Base-by-base conservation (phyloP, 2,888 invertebrate genomes). In the Amphipoea oculea region DNA sequence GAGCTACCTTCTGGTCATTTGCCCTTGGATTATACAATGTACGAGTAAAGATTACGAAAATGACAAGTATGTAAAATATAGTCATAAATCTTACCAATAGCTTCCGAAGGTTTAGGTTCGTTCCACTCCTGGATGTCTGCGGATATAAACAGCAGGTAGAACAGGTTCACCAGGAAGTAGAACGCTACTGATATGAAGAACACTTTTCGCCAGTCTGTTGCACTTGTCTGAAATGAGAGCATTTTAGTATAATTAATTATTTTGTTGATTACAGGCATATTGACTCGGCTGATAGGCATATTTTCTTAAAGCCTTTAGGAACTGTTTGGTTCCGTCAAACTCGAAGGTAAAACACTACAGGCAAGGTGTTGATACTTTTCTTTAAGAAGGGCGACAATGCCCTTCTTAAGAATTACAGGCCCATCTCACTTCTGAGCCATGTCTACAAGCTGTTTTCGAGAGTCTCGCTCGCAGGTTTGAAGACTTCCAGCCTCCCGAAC, bases 81-180 rank as follows among this genome's bases (percentile, higher is more conserved):
- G 6, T 48, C 54, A 12, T 3, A 63, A 12, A 66, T 65, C 91
- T 91, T 84, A 95, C 96, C 96, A 69, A 93, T 82, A 6, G 89
- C 89, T 42, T 88, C 87, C 0, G 85, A 88, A 14, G 88, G 83
- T 51, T 92, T 88, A 0, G 96, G 95, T 48, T 97, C 97, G 78
- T 98, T 98, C 98, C 98, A 98, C 36, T 96, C 91, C 90, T 98
- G 98, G 1, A 97, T 91, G n/a, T 97, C 96, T 0, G 97, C 98
- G 0, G 97, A 96, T 78, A 97, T 97, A 91, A 97, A 98, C 68
- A 98, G 88, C 17, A 98, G 84, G 88, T 97, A 98, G 90, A 98
- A 95, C 82, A 97, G 91, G 90, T 98, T 98, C 54, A 97, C 96
- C 14, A 97, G 82, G 89, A 98, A 96, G 91, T 98, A 98, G 87